Base-by-base conservation (phyloP, 2,888 invertebrate genomes). In the Tubulanus polymorphus region DNA sequence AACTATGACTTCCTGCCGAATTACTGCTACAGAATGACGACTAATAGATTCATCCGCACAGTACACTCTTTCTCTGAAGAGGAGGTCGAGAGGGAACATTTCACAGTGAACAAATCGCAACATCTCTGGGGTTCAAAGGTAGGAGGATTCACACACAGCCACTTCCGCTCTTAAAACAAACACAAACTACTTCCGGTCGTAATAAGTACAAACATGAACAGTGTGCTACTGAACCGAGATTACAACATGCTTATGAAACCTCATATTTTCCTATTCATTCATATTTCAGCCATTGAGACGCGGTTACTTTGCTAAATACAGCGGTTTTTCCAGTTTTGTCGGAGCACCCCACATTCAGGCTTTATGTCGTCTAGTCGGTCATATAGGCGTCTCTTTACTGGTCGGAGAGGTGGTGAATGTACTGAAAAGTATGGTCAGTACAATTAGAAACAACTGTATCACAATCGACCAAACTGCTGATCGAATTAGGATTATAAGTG, bases 21-120 rank as follows among this genome's bases (percentile, higher is more conserved):
- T 77, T 97, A 93, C 79, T 94, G 95, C 74, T 97, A 93, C 78
- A 97, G 97, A 76, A 93, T 93, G 25, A 92, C 94, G 3, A 97
- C 96, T 0, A 93, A 91, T 73, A 85, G 94, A 88, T 93, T 57
- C 26, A 57, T 87, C 88, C 68, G 86, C 77, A 15, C 26, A 48
- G 48, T 18, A 6, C 18, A 20, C 18, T 18, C 28, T 8, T 25
- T 27, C 5, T 93, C 93, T 79, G 87, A 89, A 0, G 88, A 90
- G 63, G 86, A 87, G 15, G 89, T 93, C 10, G 88, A 90, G 62
- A 83, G 95, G 15, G 95, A 95, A 76, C 88, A 91, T 70, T 88
- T 92, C 0, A 91, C 91, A 23, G 89, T 90, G 76, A 90, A 89
- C 84, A 90, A 91, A 0, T 91, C 91, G 75, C 91, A 92, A 56